Base-by-base conservation (phyloP, 2,888 invertebrate species). In the Drepana falcataria region DNA sequence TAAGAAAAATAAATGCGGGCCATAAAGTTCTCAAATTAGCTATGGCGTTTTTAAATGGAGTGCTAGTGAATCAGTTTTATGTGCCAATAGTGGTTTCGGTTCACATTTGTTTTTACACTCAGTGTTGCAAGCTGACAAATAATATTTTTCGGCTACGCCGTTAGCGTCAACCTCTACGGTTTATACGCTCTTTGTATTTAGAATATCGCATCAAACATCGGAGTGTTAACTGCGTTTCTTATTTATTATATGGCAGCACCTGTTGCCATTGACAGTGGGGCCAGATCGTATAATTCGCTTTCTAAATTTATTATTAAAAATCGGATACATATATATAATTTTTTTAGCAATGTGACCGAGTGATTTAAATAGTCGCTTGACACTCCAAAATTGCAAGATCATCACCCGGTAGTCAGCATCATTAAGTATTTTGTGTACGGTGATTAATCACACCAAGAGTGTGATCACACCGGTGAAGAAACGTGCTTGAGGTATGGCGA, bases 101-200 rank as follows among this genome's bases (percentile, higher is more conserved):
- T 60, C 66, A 63, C 81, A 83, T 85, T 83, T 82, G 77, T 81
- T 85, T 85, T 85, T 79, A 83, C 66, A 68, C 60, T 55, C 64
- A 60, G 65, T 73, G 75, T 69, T 68, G 71, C 68, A 68, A 72
- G 68, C 59, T 68, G 68, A 75, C 73, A 73, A 69, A 74, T 72
- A 51, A 51, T 41, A 51, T 51, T 51, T 51, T 51, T 51, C 51
- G 7, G 41, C 51, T 51, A 51, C 51, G 35, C 33, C 51, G 41
- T 51, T 51, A 51, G 51, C 51, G 51, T 51, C 51, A 51, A 51
- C 51, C 51, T 51, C 21, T 7, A 34, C 51, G 51, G 51, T 51
- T 51, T 41, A 51, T 51, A 51, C 9, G 5, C 40, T 34, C 41
- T 34, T 41, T 51, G 33, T 51, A 40, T 49, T 41, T 51, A 51